Base-by-base conservation (phyloP, 2,888 invertebrate species). In the Spisula solida region DNA sequence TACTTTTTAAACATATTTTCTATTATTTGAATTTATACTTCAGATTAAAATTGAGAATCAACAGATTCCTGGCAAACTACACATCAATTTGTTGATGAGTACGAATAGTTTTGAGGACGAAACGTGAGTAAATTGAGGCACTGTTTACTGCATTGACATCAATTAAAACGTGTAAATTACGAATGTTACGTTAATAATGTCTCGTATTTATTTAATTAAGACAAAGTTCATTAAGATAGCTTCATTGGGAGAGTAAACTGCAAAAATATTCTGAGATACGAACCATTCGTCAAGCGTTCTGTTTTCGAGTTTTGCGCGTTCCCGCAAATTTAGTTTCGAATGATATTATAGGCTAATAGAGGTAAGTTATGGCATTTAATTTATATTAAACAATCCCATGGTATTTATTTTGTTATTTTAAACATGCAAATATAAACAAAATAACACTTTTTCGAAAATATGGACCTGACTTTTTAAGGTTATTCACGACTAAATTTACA, bases 281-380 rank as follows among this genome's bases (percentile, higher is more conserved):
- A n/a, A 66, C 10, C 60, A n/a, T 66, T 66, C 25, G 25, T 31
- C 31, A 14, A 34, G 29, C 18, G 75, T 34, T 75, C 2, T 18
- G 20, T 34, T 75, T 75, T 31, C 12, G 75, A 75, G 75, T 16
- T 66, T 31, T 31, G 75, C 75, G 75, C 75, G 75, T 75, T 75
- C 75, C 75, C 75, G 75, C 34, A 75, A 34, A 75, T 34, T 31
- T 75, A 75, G 75, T 75, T 75, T 75, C 75, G 75, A 14, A 75
- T 75, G 16, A 75, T 6, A 34, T 31, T 75, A 75, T 6, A 70
- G 16, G 14, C 75, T 41, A 41, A 41, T 41, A 41, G 41, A 41
- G 41, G 41, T 5, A 14, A 12, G 12, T 51, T 14, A 12, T 12
- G 51, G 1, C 12, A 51, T 51, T 51, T 51, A 10, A 12, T 51